A percentile compares a stretch with the other conserved stretches of the same genome.
Evolutionary conservation across 2,797 vertebrate genomes (phyloP).

Genomic region (Circus cinereus): DNA sequence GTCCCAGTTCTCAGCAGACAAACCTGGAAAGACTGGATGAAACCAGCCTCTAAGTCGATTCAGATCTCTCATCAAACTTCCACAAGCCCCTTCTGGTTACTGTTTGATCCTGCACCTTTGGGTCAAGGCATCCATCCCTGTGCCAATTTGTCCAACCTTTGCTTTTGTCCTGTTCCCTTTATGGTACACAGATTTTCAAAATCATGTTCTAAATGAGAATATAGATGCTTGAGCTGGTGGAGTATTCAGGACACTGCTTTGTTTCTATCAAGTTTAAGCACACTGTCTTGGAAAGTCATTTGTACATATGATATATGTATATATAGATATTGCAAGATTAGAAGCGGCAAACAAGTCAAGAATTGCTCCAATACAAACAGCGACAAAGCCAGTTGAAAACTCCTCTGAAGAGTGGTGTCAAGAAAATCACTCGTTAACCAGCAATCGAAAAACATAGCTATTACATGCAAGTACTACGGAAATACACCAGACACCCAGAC

Average conservation of each 20-base stretch:
- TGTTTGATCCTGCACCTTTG: neutral
- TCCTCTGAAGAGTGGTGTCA: neutral
- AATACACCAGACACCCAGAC: neutral
- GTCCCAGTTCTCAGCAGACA: neutral
- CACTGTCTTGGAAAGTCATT: neutral
- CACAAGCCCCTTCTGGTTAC: neutral
- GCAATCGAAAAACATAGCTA: neutral
- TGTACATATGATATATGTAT: neutral
- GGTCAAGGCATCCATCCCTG: neutral
- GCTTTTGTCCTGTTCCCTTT: neutral
- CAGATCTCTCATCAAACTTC: neutral
- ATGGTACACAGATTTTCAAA: neutral
- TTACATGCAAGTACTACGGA: neutral
- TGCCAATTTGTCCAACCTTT: neutral
- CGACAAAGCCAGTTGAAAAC: neutral
- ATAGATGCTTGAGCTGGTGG: neutral
- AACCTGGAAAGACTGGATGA: neutral
- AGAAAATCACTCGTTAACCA: neutral
- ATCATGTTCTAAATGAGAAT: neutral
- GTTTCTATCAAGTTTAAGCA: constrained; percentile 43
- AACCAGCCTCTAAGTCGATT: neutral
- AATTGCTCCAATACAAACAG: neutral
- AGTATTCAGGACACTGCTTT: constrained; percentile 22
- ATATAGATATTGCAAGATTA: neutral
- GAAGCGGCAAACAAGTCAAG: neutral